Evolutionary conservation across 2,797 vertebrate species (phyloP), one percentile per base, ranked within the genome.

Genomic region (Sebastes paucispinis): DNA sequence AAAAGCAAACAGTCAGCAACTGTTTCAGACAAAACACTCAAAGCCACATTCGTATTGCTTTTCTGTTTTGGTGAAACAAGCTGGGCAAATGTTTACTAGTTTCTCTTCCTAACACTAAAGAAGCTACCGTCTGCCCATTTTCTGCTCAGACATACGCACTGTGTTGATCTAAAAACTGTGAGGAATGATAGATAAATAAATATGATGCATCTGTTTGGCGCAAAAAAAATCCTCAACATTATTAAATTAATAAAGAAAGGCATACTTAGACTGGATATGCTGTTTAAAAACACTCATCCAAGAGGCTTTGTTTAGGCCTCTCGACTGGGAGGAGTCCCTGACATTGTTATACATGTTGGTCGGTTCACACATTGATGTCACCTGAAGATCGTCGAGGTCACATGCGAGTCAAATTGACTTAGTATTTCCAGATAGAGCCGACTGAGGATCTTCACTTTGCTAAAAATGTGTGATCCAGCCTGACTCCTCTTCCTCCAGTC

Each of bases 1-100:
- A 22, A 65, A 70, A 65, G 54, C 55, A 75, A 75, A 68, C 69
- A 72, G 47, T 27, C 60, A 32, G 32, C 54, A 50, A 52, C 69
- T 67, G 62, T 74, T 77, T 76, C 70, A 58, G 13, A 70, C n/a
- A 1, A 78, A 81, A 55, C 50, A 32, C 59, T 60, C 34, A 20
- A 24, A 79, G 59, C 22, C 22, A n/a, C 50, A 11, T 70, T 50
- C 27, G 34, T 39, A 14, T 9, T 58, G 20, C 25, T 36, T 1
- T 50, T 43, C 24, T 22, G 10, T 22, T 70, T 65, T 24, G 52
- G 8, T 64, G 47, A 64, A 81, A 31, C 22, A 57, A 70, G 52
- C 25, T 12, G 7, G n/a, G 34, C 4, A 31, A 69, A 60, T 60
- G 52, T 66, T 52, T 4, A 65, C 50, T 5, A 4, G 16, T 11